These are phyloP conservation scores for Drosophila albomicans DNA, from an alignment of 1,140 invertebrate species.

Conservation along the genomic window DNA sequence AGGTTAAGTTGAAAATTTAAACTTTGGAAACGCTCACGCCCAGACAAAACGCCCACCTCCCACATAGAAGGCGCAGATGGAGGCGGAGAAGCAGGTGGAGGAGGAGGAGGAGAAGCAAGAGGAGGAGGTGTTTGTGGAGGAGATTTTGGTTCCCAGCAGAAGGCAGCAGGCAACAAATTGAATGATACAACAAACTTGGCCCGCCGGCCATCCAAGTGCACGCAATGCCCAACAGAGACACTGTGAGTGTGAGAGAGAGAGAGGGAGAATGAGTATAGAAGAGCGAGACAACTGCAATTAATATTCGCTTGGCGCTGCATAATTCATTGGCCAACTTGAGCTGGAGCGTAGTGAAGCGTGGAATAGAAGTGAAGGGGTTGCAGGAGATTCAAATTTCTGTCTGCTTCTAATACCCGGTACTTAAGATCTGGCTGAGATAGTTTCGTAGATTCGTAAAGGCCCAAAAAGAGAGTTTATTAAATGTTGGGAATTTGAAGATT, in stretches of 20 bases:
- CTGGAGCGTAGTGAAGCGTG: neutral
- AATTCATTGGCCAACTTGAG: conserved; percentile 39
- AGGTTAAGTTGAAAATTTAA: conserved; percentile 81
- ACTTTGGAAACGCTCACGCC: conserved; percentile 66
- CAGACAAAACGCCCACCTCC: conserved; percentile 42
- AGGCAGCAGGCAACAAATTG: conserved; percentile 50
- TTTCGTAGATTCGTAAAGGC: too few relatives aligned
- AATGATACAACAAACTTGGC: conserved; percentile 61
- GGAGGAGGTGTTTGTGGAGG: neutral
- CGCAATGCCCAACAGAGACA: conserved; percentile 46
- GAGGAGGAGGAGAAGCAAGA: too few relatives aligned
- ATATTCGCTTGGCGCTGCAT: conserved; percentile 53
- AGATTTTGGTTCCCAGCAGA: conserved; percentile 2
- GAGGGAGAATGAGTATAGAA: neutral
- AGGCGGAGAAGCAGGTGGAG: too few relatives aligned
- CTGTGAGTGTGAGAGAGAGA: conserved; percentile 13
- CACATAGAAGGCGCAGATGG: conserved; percentile 6
- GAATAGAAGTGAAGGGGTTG: neutral
- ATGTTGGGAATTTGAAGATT: too few relatives aligned
- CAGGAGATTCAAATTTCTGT: neutral
- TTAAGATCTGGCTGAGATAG: too few relatives aligned
- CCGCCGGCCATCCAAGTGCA: conserved; percentile 34
- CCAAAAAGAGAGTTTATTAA: too few relatives aligned
- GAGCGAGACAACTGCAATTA: conserved; percentile 53
- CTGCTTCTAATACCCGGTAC: conserved; percentile 33